Evolutionary conservation across 2,797 vertebrate species (phyloP), one percentile per base, ranked within the genome.

Genomic region (Limnodromus scolopaceus): DNA sequence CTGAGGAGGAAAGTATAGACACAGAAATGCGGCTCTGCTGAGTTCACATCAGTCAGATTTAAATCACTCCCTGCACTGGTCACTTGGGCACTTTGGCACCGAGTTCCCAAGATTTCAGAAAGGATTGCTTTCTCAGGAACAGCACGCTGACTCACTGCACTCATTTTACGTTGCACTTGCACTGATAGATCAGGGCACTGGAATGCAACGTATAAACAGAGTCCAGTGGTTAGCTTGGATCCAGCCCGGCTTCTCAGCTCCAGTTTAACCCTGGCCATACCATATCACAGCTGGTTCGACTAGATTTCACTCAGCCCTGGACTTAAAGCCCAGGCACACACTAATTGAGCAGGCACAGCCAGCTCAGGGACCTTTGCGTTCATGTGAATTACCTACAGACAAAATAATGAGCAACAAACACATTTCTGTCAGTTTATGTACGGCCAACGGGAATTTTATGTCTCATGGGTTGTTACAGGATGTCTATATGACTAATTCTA

Each of bases 11-110:
- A 86, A 78, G 38, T 3, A 58, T 1, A 13, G 63, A 63, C 30
- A 13, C 6, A 45, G 0, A 39, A 51, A 7, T 4, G 27, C 1
- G 0, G 13, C 23, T 77, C 61, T 79, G 63, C 54, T 0, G 0
- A 76, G 25, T 22, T 65, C 68, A 49, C 16, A 61, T 28, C 24
- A 70, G 13, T 19, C 34, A 55, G 43, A 41, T 32, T 69, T 86
- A 78, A 77, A 88, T 16, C 48, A 54, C 46, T 30, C 46, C 41
- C 54, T 70, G 18, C 51, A 51, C 9, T 20, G 63, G 36, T 34
- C 68, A 70, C 63, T 17, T 23, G 4, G 22, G 38, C 24, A 74
- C 55, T 77, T 7, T 71, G 22, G 17, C 43, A 71, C 2, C 1
- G 7, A 75, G 65, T 24, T 81, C 48, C 34, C 61, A 68, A 16